These are phyloP conservation scores for Thinocorus orbignyianus DNA, from an alignment of 2,113 vertebrate species.

Conservation along the genomic window DNA sequence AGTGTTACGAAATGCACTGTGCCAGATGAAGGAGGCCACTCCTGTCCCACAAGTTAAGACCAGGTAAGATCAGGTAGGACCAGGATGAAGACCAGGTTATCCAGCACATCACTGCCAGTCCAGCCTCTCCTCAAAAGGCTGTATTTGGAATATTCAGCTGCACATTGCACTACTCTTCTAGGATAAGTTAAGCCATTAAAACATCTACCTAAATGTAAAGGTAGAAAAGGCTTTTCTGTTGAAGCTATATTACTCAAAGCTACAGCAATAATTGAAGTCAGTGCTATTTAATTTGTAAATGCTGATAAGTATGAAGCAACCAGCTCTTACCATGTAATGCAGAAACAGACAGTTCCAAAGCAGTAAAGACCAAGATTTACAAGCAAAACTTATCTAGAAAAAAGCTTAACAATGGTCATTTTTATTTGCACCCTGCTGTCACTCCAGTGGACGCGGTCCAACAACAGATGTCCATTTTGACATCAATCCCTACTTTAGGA, in stretches of 20 bases:
- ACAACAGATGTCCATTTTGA: conserved; percentile 19
- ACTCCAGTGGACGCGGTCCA: background rate
- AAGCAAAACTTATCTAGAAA: background rate
- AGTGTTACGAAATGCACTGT: background rate
- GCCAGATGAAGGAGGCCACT: background rate
- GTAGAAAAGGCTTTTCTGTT: background rate
- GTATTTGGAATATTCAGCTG: background rate
- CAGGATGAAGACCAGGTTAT: background rate
- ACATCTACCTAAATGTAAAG: background rate
- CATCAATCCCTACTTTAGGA: background rate
- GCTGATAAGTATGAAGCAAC: background rate
- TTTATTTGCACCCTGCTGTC: conserved; percentile 31
- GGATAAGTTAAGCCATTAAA: background rate
- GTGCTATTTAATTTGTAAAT: background rate
- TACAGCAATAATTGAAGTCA: background rate
- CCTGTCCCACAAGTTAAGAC: background rate
- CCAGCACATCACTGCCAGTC: background rate
- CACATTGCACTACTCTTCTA: background rate
- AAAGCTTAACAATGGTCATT: background rate
- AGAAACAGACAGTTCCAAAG: background rate
- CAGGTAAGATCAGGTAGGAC: background rate
- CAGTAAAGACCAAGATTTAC: background rate
- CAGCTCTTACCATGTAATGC: background rate
- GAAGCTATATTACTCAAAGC: background rate
- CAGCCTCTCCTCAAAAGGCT: background rate